Evolutionary conservation across 2,113 vertebrate genomes (phyloP).

Genomic region (Brienomyrus longianalis): DNA sequence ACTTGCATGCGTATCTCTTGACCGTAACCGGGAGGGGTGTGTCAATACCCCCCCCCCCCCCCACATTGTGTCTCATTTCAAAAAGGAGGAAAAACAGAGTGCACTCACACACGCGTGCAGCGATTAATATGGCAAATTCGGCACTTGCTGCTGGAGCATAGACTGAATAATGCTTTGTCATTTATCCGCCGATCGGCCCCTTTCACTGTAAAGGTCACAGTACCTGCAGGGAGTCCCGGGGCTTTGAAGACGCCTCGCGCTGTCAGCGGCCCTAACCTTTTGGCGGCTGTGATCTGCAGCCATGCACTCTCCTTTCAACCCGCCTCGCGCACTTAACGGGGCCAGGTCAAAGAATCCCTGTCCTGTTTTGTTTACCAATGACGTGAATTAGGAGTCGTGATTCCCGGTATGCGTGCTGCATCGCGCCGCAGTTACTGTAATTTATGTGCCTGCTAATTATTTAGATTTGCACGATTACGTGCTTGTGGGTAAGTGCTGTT

Average conservation of each 20-base stretch:
- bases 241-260: slow-evolving; percentile 60
- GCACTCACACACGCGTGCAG: neutral
- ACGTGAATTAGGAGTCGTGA: neutral
- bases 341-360: neutral
- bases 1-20: neutral
- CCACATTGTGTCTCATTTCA: neutral
- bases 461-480: neutral
- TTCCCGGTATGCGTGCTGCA: neutral
- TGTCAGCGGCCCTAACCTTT: slow-evolving; percentile 66
- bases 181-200: slow-evolving; percentile 37
- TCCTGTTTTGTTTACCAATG: neutral
- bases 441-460: neutral
- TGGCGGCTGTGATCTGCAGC: slow-evolving; percentile 53
- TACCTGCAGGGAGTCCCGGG: slow-evolving; percentile 48
- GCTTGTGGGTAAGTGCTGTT: neutral
- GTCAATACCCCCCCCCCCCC: neutral
- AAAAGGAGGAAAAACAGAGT: neutral
- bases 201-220: slow-evolving; percentile 55
- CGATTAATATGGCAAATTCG: neutral
- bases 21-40: neutral
- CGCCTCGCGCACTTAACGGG: neutral
- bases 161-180: slow-evolving; percentile 22
- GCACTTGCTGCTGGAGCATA: neutral
- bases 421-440: neutral
- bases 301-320: slow-evolving; percentile 41